phyloP scores from a whole-genome alignment of 2,888 invertebrate species.

The Subacronicta megacephala region DNA sequence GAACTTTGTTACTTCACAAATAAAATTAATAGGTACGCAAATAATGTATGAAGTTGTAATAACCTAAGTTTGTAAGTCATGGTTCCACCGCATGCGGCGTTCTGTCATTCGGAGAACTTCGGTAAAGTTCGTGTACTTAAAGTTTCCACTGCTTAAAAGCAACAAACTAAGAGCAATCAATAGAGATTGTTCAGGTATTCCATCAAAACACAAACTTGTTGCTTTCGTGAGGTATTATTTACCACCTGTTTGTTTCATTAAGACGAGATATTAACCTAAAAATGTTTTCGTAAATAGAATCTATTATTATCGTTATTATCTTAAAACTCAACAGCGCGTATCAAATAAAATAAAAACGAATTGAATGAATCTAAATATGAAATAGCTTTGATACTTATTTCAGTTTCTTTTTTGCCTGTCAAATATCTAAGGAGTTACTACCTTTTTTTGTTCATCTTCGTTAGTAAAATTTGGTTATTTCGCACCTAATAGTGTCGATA shows the following conservation, averaged over 20 bases:
- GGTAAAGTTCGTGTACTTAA: constrained; percentile 50
- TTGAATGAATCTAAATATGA: too few species aligned
- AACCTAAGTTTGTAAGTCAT: constrained; percentile 55
- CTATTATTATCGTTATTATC: too few species aligned
- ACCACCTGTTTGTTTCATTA: background rate
- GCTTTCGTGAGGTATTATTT: constrained; percentile 3
- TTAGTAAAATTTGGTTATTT: too few species aligned
- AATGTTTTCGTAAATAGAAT: too few species aligned
- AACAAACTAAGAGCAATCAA: constrained; percentile 45
- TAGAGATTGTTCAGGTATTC: constrained; percentile 34
- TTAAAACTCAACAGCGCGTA: too few species aligned
- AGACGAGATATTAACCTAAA: too few species aligned
- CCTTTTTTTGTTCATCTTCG: too few species aligned
- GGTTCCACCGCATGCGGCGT: constrained; percentile 53
- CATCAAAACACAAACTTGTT: constrained; percentile 12
- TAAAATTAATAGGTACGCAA: constrained; percentile 30
- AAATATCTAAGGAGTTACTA: too few species aligned
- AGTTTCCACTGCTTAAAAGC: constrained; percentile 40
- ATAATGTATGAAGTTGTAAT: constrained; percentile 47
- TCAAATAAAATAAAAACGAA: too few species aligned
- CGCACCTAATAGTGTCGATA: too few species aligned
- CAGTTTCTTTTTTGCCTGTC: too few species aligned
- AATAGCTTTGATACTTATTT: too few species aligned
- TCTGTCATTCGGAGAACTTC: constrained; percentile 55
- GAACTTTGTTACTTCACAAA: background rate